phyloP scores from a whole-genome alignment of 1,140 invertebrate genomes.

The Magallana gigas region DNA sequence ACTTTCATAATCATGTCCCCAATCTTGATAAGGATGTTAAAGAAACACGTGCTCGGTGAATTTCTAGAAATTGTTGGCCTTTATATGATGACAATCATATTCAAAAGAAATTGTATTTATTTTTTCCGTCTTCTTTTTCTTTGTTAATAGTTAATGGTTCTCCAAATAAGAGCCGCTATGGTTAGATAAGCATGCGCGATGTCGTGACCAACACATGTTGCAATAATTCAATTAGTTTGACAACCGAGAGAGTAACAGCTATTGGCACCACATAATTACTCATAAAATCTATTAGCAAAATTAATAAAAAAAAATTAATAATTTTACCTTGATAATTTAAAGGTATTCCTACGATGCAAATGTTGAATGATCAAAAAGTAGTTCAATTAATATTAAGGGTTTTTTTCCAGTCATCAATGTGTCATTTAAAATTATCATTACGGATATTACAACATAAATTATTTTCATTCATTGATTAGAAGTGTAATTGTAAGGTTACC shows the following conservation, averaged over 20 bases:
- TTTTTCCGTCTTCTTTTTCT: not conserved
- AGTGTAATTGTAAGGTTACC: no score
- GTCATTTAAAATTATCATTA: no score
- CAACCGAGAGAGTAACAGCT: not conserved
- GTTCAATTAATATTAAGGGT: no score
- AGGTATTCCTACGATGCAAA: no score
- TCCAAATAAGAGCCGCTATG: not conserved
- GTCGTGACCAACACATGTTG: conserved; percentile 6
- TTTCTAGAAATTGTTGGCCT: conserved; percentile 18
- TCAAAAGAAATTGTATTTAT: conserved; percentile 27
- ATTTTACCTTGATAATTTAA: not conserved
- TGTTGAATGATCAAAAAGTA: no score
- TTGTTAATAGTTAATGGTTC: conserved; percentile 31
- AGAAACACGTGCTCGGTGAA: conserved; percentile 13
- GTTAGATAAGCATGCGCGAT: not conserved
- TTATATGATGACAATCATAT: conserved; percentile 12
- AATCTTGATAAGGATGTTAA: not conserved
- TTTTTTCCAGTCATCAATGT: no score
- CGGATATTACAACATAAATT: no score
- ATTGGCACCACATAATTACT: not conserved
- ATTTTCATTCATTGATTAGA: no score
- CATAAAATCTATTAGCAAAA: not conserved
- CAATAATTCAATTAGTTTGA: not conserved
- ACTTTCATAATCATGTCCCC: not conserved
- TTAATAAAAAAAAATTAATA: not conserved